A percentile compares a stretch with the other conserved stretches of the same genome.
These are phyloP conservation scores for Frankliniella fusca DNA, from an alignment of 2,888 invertebrate species.

Conservation along the genomic window DNA sequence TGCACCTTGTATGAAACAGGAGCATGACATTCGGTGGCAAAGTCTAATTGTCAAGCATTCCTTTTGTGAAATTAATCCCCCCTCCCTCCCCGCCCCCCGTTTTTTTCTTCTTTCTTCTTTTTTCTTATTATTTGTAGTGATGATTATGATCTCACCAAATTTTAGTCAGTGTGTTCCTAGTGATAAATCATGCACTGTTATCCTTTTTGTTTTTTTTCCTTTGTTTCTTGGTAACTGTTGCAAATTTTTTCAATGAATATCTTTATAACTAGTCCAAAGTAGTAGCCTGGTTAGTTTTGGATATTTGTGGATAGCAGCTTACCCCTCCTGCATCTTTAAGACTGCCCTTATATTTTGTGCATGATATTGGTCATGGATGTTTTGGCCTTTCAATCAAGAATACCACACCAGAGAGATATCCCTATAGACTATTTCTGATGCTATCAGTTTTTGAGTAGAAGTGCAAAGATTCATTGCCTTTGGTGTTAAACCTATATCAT, in stretches of 20 bases:
- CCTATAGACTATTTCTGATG: background rate
- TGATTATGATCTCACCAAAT: slow-evolving; percentile 1
- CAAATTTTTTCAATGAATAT: background rate
- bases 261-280: background rate
- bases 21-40: background rate
- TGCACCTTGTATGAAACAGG: background rate
- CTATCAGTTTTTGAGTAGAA: background rate
- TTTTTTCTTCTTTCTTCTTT: no score
- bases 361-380: background rate
- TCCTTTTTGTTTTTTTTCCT: background rate
- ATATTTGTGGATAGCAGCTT: background rate
- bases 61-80: background rate
- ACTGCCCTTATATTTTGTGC: background rate
- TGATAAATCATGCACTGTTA: background rate
- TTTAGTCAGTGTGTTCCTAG: background rate
- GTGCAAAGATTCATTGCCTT: background rate
- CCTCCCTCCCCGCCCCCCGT: no score
- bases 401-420: slow-evolving; percentile 2
- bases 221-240: background rate
- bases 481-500: background rate
- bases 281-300: background rate
- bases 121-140: background rate
- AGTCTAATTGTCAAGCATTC: background rate
- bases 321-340: background rate
- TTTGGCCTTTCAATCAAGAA: background rate